Base-by-base conservation (phyloP, 2,113 vertebrate species). In the Chamaea fasciata region DNA sequence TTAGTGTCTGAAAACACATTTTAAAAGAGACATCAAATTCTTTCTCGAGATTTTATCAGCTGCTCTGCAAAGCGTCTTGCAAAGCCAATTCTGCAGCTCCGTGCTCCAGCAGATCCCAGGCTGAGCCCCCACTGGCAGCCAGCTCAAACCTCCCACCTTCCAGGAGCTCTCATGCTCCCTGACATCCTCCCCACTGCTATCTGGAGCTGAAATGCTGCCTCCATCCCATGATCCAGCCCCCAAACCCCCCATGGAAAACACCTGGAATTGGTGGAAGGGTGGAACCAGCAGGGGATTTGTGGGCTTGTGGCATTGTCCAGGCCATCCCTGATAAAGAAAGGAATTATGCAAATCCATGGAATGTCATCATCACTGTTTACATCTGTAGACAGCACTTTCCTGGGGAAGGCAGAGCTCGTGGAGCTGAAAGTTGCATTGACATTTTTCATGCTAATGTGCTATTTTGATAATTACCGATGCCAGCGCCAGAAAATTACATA, bases 401-500 rank as follows among this genome's bases (percentile, higher is more conserved):
- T 81, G 87, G 68, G 68, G 49, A 89, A 86, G 71, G 92, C 93
- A 96, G 69, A 94, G 82, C 76, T 93, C 11, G 47, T 24, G 76
- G 92, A 96, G 90, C 90, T 81, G 85, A 63, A 86, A 92, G 96
- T 60, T 90, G 92, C 94, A 93, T 60, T 96, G 93, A 96, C 93
- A 94, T 96, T 96, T 96, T 94, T 95, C 93, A 97, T 97, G 95
- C 94, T 96, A 96, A 96, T 97, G 88, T 95, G 94, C 95, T 96
- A 97, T 96, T 96, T 96, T 95, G 96, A 96, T 93, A 96, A 97
- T 96, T 95, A 92, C 93, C 64, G 2, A 86, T 67, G 78, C 89
- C 75, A 73, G 75, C 31, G 14, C 87, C 84, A 92, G 91, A 83
- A 96, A 97, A 96, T 94, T 94, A 93, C 94, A 96, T 92, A 92